Evolutionary conservation across 1,140 invertebrate species (phyloP).

Genomic region (Heliconius nattereri): DNA sequence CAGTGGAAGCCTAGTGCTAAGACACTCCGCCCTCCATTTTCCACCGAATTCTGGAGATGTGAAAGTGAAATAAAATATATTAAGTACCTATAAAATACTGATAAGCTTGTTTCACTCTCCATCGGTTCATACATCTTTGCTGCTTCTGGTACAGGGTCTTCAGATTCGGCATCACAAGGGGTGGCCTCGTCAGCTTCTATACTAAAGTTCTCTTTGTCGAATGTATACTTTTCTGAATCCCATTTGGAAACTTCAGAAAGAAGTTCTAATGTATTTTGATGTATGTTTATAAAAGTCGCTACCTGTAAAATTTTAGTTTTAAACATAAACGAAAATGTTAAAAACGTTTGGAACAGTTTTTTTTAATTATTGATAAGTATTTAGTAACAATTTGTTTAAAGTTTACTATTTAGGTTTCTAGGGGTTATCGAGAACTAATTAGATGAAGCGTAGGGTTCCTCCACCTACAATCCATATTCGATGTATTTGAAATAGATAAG

Average conservation of each 20-base stretch:
- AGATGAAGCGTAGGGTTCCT: too few species aligned
- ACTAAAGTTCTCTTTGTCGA: slow-evolving; percentile 81
- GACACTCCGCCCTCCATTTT: too few species aligned
- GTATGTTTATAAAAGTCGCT: slow-evolving; percentile 76
- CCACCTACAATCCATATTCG: too few species aligned
- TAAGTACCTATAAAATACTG: slow-evolving; percentile 75
- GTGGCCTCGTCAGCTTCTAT: slow-evolving; percentile 76
- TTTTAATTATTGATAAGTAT: too few species aligned
- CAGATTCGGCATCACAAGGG: slow-evolving; percentile 74
- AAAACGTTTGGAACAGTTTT: too few species aligned
- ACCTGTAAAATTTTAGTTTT: slow-evolving; percentile 52
- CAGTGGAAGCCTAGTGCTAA: too few species aligned
- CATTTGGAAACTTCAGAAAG: slow-evolving; percentile 80
- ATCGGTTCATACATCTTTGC: slow-evolving; percentile 73
- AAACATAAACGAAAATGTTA: too few species aligned
- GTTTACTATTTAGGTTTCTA: too few species aligned
- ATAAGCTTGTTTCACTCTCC: slow-evolving; percentile 72
- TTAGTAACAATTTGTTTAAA: too few species aligned
- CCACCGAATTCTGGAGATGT: too few species aligned
- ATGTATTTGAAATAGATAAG: too few species aligned
- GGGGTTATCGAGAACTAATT: too few species aligned
- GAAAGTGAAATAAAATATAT: background rate
- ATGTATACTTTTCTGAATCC: slow-evolving; percentile 77
- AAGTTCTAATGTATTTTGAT: slow-evolving; percentile 78
- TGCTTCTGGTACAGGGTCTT: slow-evolving; percentile 69